Percentiles rank a stretch among this genome's conserved stretches.
These are phyloP conservation scores for Ondatra zibethicus DNA, from an alignment of 2,113 vertebrate species.

Conservation along the genomic window DNA sequence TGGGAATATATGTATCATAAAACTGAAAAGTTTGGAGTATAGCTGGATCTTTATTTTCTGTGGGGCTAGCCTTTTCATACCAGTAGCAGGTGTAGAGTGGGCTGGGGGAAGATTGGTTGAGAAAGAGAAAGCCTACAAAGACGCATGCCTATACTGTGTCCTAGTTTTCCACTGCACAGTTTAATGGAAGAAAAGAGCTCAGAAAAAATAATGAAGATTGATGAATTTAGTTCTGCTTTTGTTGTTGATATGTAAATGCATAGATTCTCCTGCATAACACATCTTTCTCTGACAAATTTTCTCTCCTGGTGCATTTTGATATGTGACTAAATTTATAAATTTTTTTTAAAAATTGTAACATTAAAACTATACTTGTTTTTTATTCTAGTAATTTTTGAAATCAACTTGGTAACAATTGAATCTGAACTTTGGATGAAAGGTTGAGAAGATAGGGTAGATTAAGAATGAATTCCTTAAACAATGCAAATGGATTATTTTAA, in stretches of 20 bases:
- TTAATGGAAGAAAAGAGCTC: neutral
- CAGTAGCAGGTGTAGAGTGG: neutral
- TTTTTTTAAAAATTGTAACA: slow-evolving; percentile 33
- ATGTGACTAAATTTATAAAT: slow-evolving; percentile 49
- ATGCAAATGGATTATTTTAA: neutral
- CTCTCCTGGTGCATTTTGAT: slow-evolving; percentile 24
- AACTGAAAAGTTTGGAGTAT: neutral
- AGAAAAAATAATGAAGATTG: slow-evolving; percentile 9
- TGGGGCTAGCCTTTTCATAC: neutral
- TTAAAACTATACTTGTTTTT: neutral
- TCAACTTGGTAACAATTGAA: slow-evolving; percentile 8
- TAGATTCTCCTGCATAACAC: slow-evolving; percentile 10
- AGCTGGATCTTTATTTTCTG: neutral
- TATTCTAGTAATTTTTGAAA: slow-evolving; percentile 26
- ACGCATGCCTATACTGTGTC: neutral
- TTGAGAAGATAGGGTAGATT: neutral
- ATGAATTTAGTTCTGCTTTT: neutral
- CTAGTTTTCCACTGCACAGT: neutral
- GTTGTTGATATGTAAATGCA: slow-evolving; percentile 21
- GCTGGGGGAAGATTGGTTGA: neutral
- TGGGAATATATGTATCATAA: neutral
- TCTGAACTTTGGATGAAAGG: slow-evolving; percentile 13
- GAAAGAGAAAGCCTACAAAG: neutral
- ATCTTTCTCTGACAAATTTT: slow-evolving; percentile 36
- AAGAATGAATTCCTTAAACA: slow-evolving; percentile 33